A percentile compares a stretch with the other conserved stretches of the same genome.
phyloP scores from a whole-genome alignment of 2,797 vertebrate genomes.

The Pelobates cultripes region DNA sequence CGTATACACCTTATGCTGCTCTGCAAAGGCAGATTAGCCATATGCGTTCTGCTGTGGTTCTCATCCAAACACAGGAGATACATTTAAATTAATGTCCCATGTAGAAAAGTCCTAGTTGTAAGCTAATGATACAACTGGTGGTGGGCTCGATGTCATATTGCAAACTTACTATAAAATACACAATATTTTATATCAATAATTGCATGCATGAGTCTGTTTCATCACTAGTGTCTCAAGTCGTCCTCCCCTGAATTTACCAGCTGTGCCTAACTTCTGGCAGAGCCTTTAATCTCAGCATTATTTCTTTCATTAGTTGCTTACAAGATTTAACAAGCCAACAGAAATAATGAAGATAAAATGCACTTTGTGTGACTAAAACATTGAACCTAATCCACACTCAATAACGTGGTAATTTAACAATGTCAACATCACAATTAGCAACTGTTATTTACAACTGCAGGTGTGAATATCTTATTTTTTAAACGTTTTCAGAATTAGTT shows the following conservation, averaged over 20 bases:
- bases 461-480: not conserved
- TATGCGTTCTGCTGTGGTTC: too few relatives aligned
- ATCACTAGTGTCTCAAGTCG: conserved; percentile 2
- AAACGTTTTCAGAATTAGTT: not conserved
- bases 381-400: conserved; percentile 22
- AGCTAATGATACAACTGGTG: not conserved
- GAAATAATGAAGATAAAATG: conserved; percentile 34
- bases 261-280: conserved; percentile 8
- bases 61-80: too few relatives aligned
- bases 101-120: too few relatives aligned
- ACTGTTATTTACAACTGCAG: conserved; percentile 6
- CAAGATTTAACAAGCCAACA: conserved; percentile 12
- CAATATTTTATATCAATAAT: not conserved
- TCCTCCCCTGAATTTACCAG: conserved; percentile 8
- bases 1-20: too few relatives aligned
- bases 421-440: conserved; percentile 25
- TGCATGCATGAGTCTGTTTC: not conserved
- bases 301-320: conserved; percentile 26
- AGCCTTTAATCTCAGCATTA: conserved; percentile 17
- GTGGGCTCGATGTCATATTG: too few relatives aligned
- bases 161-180: too few relatives aligned
- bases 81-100: too few relatives aligned
- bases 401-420: conserved; percentile 21
- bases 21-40: too few relatives aligned
- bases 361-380: conserved; percentile 16